These are phyloP conservation scores for Gymnoscopelus microlampas DNA, from an alignment of 2,797 vertebrate species.

Conservation along the genomic window DNA sequence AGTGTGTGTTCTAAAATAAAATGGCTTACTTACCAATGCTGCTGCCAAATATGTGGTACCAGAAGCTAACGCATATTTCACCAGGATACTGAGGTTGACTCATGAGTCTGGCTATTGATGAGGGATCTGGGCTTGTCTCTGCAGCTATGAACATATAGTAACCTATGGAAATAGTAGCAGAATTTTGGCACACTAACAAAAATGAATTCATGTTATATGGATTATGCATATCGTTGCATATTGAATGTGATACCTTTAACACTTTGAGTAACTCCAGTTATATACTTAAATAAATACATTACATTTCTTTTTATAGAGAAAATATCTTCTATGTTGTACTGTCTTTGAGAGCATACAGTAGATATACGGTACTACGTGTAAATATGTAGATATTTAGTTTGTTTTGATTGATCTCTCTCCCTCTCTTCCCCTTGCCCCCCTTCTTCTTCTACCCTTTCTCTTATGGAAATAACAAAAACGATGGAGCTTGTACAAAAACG, in stretches of 20 bases:
- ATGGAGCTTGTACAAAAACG: no score
- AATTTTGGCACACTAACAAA: neutral
- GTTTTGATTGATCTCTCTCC: no score
- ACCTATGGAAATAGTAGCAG: slow-evolving; percentile 46
- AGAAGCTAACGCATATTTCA: slow-evolving; percentile 79
- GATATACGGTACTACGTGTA: no score
- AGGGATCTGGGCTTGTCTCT: neutral
- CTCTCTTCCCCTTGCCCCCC: no score
- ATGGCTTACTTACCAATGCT: slow-evolving; percentile 73
- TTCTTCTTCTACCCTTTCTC: no score
- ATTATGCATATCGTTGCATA: neutral
- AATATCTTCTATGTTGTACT: no score
- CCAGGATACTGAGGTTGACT: slow-evolving; percentile 67
- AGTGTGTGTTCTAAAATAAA: neutral
- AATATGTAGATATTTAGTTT: no score
- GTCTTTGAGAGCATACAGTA: no score
- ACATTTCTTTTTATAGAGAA: neutral
- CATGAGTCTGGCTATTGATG: slow-evolving; percentile 71
- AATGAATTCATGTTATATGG: neutral
- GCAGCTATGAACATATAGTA: slow-evolving; percentile 70
- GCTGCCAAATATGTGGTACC: slow-evolving; percentile 81
- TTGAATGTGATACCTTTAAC: neutral
- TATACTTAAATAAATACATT: neutral
- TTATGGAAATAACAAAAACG: no score
- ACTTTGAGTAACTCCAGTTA: no score